A percentile compares a stretch with the other conserved stretches of the same genome.
These are phyloP conservation scores for Lochmaea crataegi DNA, from an alignment of 2,888 invertebrate species.

Conservation along the genomic window DNA sequence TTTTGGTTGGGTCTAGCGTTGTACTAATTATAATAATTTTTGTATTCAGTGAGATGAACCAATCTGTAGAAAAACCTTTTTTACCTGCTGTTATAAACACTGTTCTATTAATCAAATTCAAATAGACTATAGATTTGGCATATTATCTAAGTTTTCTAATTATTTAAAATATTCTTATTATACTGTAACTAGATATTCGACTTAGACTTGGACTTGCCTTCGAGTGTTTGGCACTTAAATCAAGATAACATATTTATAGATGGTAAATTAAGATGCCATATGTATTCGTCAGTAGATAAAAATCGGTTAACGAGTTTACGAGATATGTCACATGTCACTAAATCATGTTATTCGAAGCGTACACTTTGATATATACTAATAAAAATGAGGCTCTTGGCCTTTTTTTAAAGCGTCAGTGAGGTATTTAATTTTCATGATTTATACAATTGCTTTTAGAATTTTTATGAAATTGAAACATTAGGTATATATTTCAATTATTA, in stretches of 20 bases:
- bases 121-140: neutral
- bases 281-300: slow-evolving; percentile 3
- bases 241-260: slow-evolving; percentile 7
- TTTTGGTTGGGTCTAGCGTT: too few relatives aligned
- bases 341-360: neutral
- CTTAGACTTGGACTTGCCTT: neutral
- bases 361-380: neutral
- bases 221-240: slow-evolving; percentile 12
- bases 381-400: neutral
- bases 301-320: slow-evolving; percentile 4
- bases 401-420: neutral
- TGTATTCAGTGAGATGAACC: too few relatives aligned
- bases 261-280: slow-evolving; percentile 9
- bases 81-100: too few relatives aligned
- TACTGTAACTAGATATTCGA: neutral
- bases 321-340: neutral
- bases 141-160: neutral
- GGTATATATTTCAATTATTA: too few relatives aligned
- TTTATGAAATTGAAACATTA: too few relatives aligned
- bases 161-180: slow-evolving; percentile 9
- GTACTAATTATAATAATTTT: too few relatives aligned
- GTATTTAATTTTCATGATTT: neutral
- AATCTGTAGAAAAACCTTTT: too few relatives aligned
- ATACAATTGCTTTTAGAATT: too few relatives aligned
- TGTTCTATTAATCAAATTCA: too few relatives aligned